phyloP scores from a whole-genome alignment of 2,888 invertebrate species.

The Crematogaster levior region DNA sequence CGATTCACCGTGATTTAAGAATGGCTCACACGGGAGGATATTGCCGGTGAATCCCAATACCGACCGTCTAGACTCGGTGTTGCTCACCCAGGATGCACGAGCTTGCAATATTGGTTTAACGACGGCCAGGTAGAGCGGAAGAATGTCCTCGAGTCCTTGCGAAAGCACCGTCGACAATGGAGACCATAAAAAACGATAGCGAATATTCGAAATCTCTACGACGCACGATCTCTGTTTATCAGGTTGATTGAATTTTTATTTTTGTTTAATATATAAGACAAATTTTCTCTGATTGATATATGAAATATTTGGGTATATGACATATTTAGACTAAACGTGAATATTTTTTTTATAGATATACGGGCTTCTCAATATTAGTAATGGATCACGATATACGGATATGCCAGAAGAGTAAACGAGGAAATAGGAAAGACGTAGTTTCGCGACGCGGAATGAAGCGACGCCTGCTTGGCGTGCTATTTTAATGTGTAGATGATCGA shows the following conservation, averaged over 20 bases:
- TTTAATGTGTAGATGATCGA: constrained; percentile 74
- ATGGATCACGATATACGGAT: constrained; percentile 38
- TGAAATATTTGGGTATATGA: neutral
- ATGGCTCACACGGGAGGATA: constrained; percentile 29
- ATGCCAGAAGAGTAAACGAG: constrained; percentile 35
- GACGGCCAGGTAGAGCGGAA: constrained; percentile 14
- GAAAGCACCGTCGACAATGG: neutral
- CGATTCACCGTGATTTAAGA: constrained; percentile 51
- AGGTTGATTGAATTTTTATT: neutral
- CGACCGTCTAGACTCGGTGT: constrained; percentile 4
- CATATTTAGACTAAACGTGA: neutral
- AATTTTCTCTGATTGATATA: neutral
- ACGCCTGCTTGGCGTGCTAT: constrained; percentile 66
- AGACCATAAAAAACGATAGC: constrained; percentile 4
- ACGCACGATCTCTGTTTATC: neutral
- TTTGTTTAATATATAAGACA: neutral
- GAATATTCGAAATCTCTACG: neutral
- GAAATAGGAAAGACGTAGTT: constrained; percentile 40
- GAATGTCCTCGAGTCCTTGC: constrained; percentile 41
- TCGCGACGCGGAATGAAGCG: constrained; percentile 55
- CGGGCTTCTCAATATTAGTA: neutral
- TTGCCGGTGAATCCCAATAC: constrained; percentile 12
- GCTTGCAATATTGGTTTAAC: constrained; percentile 42
- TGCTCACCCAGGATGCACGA: constrained; percentile 9
- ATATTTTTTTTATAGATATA: neutral